phyloP scores from a whole-genome alignment of 2,888 invertebrate species.

The Brenthis ino region DNA sequence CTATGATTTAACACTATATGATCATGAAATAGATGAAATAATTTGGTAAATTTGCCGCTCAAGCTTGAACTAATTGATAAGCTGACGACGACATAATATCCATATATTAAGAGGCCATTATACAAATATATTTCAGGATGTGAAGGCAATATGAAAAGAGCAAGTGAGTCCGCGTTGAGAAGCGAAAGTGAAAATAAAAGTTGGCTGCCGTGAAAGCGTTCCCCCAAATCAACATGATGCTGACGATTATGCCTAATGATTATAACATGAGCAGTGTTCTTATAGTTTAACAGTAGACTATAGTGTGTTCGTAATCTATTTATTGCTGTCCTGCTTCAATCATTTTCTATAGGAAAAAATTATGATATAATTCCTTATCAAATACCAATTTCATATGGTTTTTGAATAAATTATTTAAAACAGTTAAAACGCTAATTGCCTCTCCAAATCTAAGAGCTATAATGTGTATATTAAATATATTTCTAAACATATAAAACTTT shows the following conservation, averaged over 20 bases:
- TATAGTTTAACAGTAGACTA: slow-evolving; percentile 25
- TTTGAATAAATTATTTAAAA: slow-evolving; percentile 24
- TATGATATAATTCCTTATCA: slow-evolving; percentile 12
- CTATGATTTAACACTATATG: slow-evolving; percentile 56
- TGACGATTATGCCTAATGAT: slow-evolving; percentile 15
- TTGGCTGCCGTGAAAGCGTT: slow-evolving; percentile 66
- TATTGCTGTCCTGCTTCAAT: slow-evolving; percentile 27
- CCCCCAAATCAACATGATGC: slow-evolving; percentile 24
- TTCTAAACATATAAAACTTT: slow-evolving; percentile 31
- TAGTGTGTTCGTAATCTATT: slow-evolving; percentile 23
- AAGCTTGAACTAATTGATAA: slow-evolving; percentile 42
- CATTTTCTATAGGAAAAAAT: slow-evolving; percentile 21
- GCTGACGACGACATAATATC: slow-evolving; percentile 32
- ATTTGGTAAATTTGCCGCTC: slow-evolving; percentile 36
- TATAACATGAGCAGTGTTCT: slow-evolving; percentile 24
- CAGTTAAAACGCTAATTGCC: slow-evolving; percentile 25
- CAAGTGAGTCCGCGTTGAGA: slow-evolving; percentile 63
- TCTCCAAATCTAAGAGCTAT: slow-evolving; percentile 34
- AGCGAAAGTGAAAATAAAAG: slow-evolving; percentile 65
- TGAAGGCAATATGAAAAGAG: slow-evolving; percentile 51
- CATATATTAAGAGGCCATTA: slow-evolving; percentile 35
- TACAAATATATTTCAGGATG: slow-evolving; percentile 46
- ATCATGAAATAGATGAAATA: slow-evolving; percentile 49
- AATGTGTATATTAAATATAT: slow-evolving; percentile 27
- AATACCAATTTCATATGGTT: slow-evolving; percentile 21